These are phyloP conservation scores for Tetraneura akinire DNA, from an alignment of 1,140 invertebrate species.

Conservation along the genomic window DNA sequence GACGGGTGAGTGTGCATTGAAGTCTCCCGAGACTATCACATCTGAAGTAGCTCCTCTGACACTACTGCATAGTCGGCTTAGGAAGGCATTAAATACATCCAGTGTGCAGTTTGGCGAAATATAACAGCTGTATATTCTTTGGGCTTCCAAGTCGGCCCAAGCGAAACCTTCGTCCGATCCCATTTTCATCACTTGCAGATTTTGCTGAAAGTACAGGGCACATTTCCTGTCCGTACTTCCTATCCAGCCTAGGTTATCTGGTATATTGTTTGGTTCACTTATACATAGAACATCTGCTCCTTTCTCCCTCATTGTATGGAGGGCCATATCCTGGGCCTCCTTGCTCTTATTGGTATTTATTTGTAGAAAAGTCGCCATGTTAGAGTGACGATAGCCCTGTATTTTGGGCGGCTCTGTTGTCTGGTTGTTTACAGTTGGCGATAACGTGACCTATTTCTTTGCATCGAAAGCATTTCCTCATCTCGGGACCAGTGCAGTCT, in stretches of 20 bases:
- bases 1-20: neutral
- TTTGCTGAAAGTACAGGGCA: neutral
- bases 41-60: constrained; percentile 1
- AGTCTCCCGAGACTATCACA: neutral
- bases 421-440: too few relatives aligned
- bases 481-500: too few relatives aligned
- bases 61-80: neutral
- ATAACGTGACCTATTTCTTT: too few relatives aligned
- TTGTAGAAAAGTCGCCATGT: constrained; percentile 17
- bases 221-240: constrained; percentile 12
- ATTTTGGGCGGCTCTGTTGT: too few relatives aligned
- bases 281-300: constrained; percentile 23
- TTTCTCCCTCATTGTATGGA: neutral
- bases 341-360: neutral
- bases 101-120: neutral
- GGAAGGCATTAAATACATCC: neutral
- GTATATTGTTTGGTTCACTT: constrained; percentile 4
- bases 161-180: neutral
- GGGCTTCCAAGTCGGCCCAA: neutral
- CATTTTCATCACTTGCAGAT: neutral
- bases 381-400: neutral
- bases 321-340: neutral
- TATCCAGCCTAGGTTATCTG: neutral
- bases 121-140: constrained; percentile 7
- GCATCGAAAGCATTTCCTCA: too few relatives aligned